phyloP scores from a whole-genome alignment of 2,888 invertebrate genomes.

The Orchestes rusci region DNA sequence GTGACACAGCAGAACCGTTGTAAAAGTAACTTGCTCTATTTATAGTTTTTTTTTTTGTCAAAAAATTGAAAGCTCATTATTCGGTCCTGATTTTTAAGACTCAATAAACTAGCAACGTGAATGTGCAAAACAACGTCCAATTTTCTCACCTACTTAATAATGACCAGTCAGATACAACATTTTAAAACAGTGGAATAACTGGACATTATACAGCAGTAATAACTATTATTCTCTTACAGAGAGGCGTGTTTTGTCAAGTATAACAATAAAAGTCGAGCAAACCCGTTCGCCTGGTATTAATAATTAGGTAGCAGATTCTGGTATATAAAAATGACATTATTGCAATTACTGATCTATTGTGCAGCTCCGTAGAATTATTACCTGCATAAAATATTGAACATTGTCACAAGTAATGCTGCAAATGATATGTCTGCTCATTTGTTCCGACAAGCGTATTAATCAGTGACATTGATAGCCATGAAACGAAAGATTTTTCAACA shows the following conservation, averaged over 20 bases:
- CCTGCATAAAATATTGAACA: too few species aligned
- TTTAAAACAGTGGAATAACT: conserved; percentile 18
- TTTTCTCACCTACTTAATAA: conserved; percentile 18
- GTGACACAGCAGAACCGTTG: too few species aligned
- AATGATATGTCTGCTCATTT: too few species aligned
- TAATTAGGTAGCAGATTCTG: conserved; percentile 12
- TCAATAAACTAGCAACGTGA: conserved; percentile 1
- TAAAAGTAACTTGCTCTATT: too few species aligned
- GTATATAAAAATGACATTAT: conserved; percentile 7
- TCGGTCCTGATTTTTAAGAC: neutral
- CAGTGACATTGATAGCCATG: too few species aligned
- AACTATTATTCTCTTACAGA: conserved; percentile 16
- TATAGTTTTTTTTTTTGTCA: too few species aligned
- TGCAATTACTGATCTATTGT: conserved; percentile 9
- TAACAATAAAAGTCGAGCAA: conserved; percentile 18
- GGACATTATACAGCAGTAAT: conserved; percentile 21
- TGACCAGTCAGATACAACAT: conserved; percentile 4
- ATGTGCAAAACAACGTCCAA: conserved; percentile 7
- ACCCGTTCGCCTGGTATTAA: conserved; percentile 19
- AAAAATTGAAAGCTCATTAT: neutral
- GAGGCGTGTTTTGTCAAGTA: conserved; percentile 23
- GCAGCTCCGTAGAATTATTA: too few species aligned
- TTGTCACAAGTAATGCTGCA: too few species aligned
- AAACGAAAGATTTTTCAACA: too few species aligned
- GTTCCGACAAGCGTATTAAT: too few species aligned